These are phyloP conservation scores for Caenorhabditis uteleia DNA, from an alignment of 2,888 invertebrate genomes.

Conservation along the genomic window DNA sequence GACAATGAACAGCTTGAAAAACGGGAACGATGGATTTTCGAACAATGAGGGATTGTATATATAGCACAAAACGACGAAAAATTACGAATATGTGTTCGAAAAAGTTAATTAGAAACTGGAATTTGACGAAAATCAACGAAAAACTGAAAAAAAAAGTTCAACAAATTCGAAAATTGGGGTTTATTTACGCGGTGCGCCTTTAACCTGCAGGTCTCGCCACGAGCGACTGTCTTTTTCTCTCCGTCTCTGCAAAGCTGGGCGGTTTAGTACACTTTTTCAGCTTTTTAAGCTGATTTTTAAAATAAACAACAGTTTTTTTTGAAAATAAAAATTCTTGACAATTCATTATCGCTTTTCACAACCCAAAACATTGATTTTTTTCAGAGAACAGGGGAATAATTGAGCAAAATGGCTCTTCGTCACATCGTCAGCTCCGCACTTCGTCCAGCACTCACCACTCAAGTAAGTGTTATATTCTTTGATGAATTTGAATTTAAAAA, in stretches of 20 bases:
- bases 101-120: neutral
- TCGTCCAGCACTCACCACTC: constrained; percentile 42
- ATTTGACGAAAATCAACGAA: constrained; percentile 3
- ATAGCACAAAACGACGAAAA: too few species aligned
- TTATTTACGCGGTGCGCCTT: constrained; percentile 37
- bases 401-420: constrained; percentile 45
- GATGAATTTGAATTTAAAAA: neutral
- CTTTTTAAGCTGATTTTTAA: neutral
- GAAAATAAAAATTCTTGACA: constrained; percentile 1
- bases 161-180: neutral
- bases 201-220: constrained; percentile 28
- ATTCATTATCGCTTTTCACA: too few species aligned
- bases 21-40: too few species aligned
- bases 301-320: neutral
- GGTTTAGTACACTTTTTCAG: constrained; percentile 17
- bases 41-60: too few species aligned
- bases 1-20: too few species aligned
- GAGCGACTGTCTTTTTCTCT: constrained; percentile 21
- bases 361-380: constrained; percentile 9
- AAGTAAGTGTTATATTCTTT: constrained; percentile 34
- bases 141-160: neutral
- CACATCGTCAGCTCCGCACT: constrained; percentile 40
- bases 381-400: constrained; percentile 42
- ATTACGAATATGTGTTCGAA: too few species aligned
- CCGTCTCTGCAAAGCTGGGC: constrained; percentile 33